phyloP scores from a whole-genome alignment of 2,113 vertebrate species.

The Hippocampus zosterae region DNA sequence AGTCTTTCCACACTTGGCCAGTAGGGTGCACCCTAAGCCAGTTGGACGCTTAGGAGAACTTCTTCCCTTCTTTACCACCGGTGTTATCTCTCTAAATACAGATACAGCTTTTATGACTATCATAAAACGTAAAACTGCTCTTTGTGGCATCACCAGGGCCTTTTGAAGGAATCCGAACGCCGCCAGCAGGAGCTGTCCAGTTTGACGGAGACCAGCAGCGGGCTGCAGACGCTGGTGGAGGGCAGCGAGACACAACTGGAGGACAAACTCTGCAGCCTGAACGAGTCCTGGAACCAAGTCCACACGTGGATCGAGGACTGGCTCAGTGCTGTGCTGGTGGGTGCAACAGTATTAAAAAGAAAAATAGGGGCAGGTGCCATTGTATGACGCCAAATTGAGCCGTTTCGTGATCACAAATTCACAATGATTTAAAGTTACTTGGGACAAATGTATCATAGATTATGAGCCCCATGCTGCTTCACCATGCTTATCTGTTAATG shows the following conservation, averaged over 20 bases:
- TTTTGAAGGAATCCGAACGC: constrained; percentile 87
- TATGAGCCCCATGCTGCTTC: not conserved
- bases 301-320: constrained; percentile 89
- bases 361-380: no score
- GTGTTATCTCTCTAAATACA: not conserved
- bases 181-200: constrained; percentile 80
- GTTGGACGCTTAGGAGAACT: not conserved
- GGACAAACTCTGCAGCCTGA: constrained; percentile 82
- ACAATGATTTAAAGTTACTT: not conserved
- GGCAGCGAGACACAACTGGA: constrained; percentile 81
- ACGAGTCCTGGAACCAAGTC: constrained; percentile 82
- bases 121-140: not conserved
- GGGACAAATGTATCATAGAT: not conserved
- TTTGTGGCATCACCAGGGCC: constrained; percentile 67
- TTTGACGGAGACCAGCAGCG: constrained; percentile 82
- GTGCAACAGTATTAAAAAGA: constrained; percentile 15
- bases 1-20: constrained; percentile 15
- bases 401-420: no score
- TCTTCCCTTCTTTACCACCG: not conserved
- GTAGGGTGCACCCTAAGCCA: constrained; percentile 24
- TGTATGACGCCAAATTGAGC: no score
- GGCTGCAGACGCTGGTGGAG: constrained; percentile 82
- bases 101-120: not conserved
- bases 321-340: constrained; percentile 85
- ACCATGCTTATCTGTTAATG: constrained; percentile 13